A percentile compares a stretch with the other conserved stretches of the same genome.
Evolutionary conservation across 2,113 vertebrate genomes (phyloP).

Genomic region (Proteles cristata): DNA sequence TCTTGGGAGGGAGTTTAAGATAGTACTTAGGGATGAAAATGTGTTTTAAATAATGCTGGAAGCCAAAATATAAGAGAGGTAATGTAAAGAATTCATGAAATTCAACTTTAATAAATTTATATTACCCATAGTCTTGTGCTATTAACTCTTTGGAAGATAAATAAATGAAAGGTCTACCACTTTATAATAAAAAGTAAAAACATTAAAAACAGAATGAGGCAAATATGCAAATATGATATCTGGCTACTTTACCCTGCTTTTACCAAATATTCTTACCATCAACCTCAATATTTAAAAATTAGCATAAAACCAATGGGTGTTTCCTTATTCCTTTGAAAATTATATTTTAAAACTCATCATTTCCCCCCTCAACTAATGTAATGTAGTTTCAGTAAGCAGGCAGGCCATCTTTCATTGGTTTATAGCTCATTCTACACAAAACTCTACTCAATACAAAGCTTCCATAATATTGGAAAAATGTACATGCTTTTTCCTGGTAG

Average conservation of each 20-base stretch:
- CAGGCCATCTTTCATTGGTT: constrained; percentile 68
- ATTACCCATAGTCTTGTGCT: neutral
- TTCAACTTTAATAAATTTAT: constrained; percentile 40
- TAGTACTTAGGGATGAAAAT: constrained; percentile 26
- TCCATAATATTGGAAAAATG: constrained; percentile 62
- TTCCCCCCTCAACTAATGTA: constrained; percentile 41
- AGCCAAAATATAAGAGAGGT: neutral
- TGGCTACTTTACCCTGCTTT: constrained; percentile 49
- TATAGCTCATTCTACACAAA: constrained; percentile 59
- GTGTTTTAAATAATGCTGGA: neutral
- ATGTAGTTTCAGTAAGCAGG: constrained; percentile 55
- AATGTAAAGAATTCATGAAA: constrained; percentile 25
- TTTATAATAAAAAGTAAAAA: constrained; percentile 45
- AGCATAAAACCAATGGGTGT: constrained; percentile 53
- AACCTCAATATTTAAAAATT: constrained; percentile 67
- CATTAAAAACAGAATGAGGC: constrained; percentile 19
- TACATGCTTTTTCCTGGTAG: constrained; percentile 41
- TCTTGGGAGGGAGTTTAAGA: neutral
- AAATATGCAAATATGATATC: neutral
- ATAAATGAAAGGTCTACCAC: neutral
- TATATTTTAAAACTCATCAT: constrained; percentile 47
- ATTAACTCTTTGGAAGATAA: constrained; percentile 30
- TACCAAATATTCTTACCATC: constrained; percentile 33
- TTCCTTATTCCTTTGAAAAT: constrained; percentile 68
- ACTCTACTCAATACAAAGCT: constrained; percentile 49